A percentile compares a stretch with the other conserved stretches of the same genome.
Conservation (phyloP, 2,888 invertebrate species). For the Iselma pallidipennis region DNA sequence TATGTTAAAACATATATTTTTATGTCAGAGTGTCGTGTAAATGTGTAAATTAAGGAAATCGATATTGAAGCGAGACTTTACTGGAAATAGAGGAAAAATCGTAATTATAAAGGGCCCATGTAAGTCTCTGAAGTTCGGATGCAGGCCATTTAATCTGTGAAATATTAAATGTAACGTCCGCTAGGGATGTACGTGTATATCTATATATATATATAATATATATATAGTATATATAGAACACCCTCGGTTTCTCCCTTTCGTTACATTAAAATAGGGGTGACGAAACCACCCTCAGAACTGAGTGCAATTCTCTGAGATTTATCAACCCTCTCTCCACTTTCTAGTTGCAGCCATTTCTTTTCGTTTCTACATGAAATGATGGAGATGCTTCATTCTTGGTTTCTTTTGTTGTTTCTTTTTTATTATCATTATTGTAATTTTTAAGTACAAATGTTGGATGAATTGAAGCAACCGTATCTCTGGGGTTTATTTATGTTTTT, state of each 20-base stretch:
- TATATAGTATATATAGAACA: not conserved
- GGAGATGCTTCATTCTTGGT: not conserved
- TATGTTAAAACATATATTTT: conserved; percentile 20
- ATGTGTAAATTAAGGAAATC: conserved; percentile 25
- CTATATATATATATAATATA: not conserved
- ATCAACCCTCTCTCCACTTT: not conserved
- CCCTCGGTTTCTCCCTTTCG: conserved; percentile 9
- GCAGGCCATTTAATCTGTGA: conserved; percentile 28
- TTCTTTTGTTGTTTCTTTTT: not conserved
- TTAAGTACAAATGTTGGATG: not conserved
- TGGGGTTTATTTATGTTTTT: not conserved
- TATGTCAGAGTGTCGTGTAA: conserved; percentile 19
- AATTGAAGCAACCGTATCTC: not conserved
- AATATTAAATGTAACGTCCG: conserved; percentile 25
- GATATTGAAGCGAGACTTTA: conserved; percentile 15
- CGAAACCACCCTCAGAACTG: not conserved
- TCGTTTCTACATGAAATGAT: not conserved
- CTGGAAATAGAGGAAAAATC: conserved; percentile 19
- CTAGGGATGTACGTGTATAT: conserved; percentile 13
- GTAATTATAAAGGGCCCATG: conserved; percentile 26
- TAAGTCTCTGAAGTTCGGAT: conserved; percentile 20
- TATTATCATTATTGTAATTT: conserved; percentile 1
- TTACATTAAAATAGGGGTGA: conserved; percentile 3
- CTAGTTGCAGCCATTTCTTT: not conserved
- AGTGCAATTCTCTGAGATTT: conserved; percentile 1